Conservation (phyloP, 2,888 invertebrate genomes). For the Cerastis leucographa region DNA sequence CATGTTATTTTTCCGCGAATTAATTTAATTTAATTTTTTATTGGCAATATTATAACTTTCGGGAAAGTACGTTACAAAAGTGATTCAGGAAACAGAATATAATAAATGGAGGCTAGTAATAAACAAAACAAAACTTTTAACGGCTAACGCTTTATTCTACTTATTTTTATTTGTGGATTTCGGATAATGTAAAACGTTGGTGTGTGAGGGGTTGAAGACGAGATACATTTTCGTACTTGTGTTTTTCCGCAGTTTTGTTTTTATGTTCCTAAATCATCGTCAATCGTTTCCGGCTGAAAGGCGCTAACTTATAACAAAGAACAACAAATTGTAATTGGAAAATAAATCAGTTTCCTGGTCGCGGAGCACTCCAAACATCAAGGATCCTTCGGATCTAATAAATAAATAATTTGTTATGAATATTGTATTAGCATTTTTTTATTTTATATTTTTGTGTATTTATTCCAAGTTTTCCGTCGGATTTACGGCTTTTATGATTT, state of each 20-base stretch:
- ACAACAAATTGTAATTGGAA: conserved; percentile 66
- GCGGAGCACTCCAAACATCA: conserved; percentile 65
- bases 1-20: conserved; percentile 17
- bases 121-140: conserved; percentile 58
- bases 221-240: conserved; percentile 29
- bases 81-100: conserved; percentile 38
- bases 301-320: conserved; percentile 55
- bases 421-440: conserved; percentile 24
- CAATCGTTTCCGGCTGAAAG: conserved; percentile 44
- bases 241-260: conserved; percentile 51
- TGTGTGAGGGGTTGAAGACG: conserved; percentile 12
- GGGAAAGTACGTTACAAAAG: conserved; percentile 25
- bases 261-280: conserved; percentile 40
- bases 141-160: conserved; percentile 36
- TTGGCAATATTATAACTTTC: conserved; percentile 36
- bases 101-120: conserved; percentile 46
- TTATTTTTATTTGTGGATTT: conserved; percentile 59
- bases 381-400: conserved; percentile 36
- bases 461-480: background rate
- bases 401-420: conserved; percentile 39
- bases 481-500: background rate
- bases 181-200: conserved; percentile 20
- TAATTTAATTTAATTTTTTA: conserved; percentile 7
- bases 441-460: conserved; percentile 4
- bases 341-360: conserved; percentile 68